Base-by-base conservation (phyloP, 1,140 invertebrate genomes). In the Octopus bimaculoides region DNA sequence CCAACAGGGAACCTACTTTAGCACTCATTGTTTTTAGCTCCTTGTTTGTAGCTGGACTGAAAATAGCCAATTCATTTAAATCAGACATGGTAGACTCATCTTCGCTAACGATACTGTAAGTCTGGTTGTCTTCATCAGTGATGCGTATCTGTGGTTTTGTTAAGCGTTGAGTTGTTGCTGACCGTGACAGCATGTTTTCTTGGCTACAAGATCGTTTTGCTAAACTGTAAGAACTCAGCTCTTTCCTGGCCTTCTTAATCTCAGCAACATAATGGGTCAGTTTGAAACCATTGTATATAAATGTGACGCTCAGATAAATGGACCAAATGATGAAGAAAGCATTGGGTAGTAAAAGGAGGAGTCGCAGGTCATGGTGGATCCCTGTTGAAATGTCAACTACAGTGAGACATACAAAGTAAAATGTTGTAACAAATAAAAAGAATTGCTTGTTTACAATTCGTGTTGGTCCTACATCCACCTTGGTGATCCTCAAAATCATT, bases 41-140 rank as follows among this genome's bases (percentile, higher is more conserved):
- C 17, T 71, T n/a, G 0, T 71, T 71, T 4, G 66, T 12, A 71
- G 17, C 26, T 12, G 52, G 5, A 7, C 52, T 17, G 6, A 75
- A 75, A 41, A 75, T 8, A 75, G 74, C 17, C 52, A 75, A 20
- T 17, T 75, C 74, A 52, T 78, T 66, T 20, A 78, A 20, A 10
- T 78, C 77, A 2, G 77, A 78, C 5, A 61, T 26, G 7, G 77
- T 78, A 10, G 77, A 78, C 26, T 61, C 54, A 9, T 78, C 77
- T 14, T 78, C 77, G 26, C 77, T 78, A 12, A 78, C 77, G 6
- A 78, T 78, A 12, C 77, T 78, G 77, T 66, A 78, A n/a, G 77
- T 78, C 52, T 78, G 54, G 56, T 78, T 78, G 12, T 78, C 77
- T 41, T 78, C 77, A 66, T 78, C 61, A 0, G 77, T 78, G n/a